These are phyloP conservation scores for Pelusios castaneus DNA, from an alignment of 2,113 vertebrate species.

Conservation along the genomic window DNA sequence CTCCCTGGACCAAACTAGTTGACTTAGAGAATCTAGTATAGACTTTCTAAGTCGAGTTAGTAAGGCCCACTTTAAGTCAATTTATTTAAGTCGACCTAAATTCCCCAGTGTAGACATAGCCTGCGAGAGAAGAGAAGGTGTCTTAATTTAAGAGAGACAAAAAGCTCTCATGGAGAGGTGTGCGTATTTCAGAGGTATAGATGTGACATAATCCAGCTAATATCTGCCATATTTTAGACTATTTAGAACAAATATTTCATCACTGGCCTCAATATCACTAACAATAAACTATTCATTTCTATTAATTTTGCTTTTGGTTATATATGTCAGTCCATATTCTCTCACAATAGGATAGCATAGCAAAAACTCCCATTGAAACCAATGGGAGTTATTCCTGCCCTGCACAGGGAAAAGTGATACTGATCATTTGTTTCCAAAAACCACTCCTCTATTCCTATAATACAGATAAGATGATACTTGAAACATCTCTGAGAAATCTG, in stretches of 20 bases:
- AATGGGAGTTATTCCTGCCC: neutral
- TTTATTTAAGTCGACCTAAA: too few species aligned
- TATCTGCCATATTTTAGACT: neutral
- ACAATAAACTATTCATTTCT: neutral
- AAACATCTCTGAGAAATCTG: neutral
- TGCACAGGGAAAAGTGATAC: neutral
- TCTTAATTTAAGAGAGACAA: neutral
- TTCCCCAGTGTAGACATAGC: too few species aligned
- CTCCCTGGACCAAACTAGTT: too few species aligned
- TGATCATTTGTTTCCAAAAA: neutral
- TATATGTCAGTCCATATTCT: neutral
- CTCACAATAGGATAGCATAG: neutral
- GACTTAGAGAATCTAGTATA: too few species aligned
- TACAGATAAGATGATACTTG: neutral
- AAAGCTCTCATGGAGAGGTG: neutral
- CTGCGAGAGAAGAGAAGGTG: neutral
- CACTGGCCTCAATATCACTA: neutral
- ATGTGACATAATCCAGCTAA: neutral
- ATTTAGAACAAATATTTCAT: neutral
- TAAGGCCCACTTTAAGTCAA: too few species aligned
- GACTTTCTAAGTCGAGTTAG: too few species aligned
- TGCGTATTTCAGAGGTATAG: slow-evolving; percentile 3
- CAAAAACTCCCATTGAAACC: neutral
- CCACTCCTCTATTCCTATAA: neutral
- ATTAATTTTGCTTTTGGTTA: slow-evolving; percentile 13